Evolutionary conservation across 2,888 invertebrate genomes (phyloP), one percentile per base, ranked within the genome.

Genomic region (Drosophila setosimentum): DNA sequence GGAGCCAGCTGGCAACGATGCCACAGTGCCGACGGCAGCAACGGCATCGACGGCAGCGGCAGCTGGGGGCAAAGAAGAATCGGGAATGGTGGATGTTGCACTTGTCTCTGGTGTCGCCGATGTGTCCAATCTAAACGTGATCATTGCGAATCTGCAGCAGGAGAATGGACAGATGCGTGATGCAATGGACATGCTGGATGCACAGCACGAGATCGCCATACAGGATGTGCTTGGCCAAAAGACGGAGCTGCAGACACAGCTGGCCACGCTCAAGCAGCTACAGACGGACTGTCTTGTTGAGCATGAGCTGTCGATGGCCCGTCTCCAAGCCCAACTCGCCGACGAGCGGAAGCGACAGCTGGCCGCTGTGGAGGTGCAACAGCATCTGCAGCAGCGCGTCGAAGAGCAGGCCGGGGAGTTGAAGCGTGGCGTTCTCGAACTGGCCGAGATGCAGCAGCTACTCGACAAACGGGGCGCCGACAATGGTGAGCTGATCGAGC

Each of bases 161-260:
- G 94, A 94, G 83, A 93, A 95, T 55, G 92, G 88, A 29, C 93
- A 94, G 68, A 92, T 94, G 71, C 94, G 94, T 79, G 92, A 89
- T 67, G 94, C 94, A 73, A 91, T 97, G 62, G 96, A 96, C 82
- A 96, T 96, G 89, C 92, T 97, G 79, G 97, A 97, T 87, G 94
- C 92, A 54, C 96, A 97, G 92, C 96, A 97, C 89, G 95, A 96
- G 83, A 93, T 94, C 82, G 96, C 96, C 0, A 95, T 96, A 92
- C 95, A 95, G 75, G 94, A 94, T 85, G 91, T 95, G 24, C 86
- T 95, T 1, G 87, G 94, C 6, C 83, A 95, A 45, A 95, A 95
- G 82, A 94, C 93, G 51, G 94, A 94, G 55, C 83, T 95, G 53
- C 94, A 94, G 71, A 92, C 92, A 16, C 95, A 94, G 82, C 94